Percentiles rank a stretch among this genome's conserved stretches.
Evolutionary conservation across 2,888 invertebrate species (phyloP).

Genomic region (Drosophila prolongata): DNA sequence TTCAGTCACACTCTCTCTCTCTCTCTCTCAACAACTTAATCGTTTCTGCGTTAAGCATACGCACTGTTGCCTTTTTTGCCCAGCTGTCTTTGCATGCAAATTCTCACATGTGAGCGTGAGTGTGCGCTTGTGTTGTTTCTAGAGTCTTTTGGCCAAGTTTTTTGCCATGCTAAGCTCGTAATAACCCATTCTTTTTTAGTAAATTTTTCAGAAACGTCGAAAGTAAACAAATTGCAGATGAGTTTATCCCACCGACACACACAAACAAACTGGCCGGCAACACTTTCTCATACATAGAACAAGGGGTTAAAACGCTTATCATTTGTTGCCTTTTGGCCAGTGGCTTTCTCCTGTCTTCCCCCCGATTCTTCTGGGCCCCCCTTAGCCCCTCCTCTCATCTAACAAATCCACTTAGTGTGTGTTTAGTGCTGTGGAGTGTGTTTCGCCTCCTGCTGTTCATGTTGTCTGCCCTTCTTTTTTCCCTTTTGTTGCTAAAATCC

Average conservation of each 20-base stretch:
- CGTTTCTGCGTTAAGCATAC: constrained; percentile 75
- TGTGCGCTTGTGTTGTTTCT: constrained; percentile 10
- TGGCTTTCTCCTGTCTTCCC: constrained; percentile 17
- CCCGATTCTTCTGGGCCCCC: neutral
- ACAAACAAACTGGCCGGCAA: constrained; percentile 8
- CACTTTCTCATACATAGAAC: constrained; percentile 14
- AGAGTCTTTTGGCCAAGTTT: neutral
- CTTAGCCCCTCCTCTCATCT: neutral
- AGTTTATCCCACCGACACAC: constrained; percentile 61
- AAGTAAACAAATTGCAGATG: constrained; percentile 79
- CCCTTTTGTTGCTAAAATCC: constrained; percentile 36
- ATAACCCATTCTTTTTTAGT: constrained; percentile 68
- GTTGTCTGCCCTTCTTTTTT: neutral
- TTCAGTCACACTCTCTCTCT: constrained; percentile 12
- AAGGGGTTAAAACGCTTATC: constrained; percentile 60
- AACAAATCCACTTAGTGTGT: constrained; percentile 78
- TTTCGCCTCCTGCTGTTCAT: constrained; percentile 18
- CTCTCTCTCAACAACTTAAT: constrained; percentile 70
- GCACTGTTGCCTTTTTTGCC: constrained; percentile 51
- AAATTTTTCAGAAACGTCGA: constrained; percentile 74
- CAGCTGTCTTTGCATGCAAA: constrained; percentile 60
- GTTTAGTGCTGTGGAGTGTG: constrained; percentile 52
- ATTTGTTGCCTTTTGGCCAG: constrained; percentile 54
- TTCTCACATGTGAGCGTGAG: constrained; percentile 37
- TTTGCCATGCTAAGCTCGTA: constrained; percentile 67